Conservation (phyloP, 2,888 invertebrate genomes). For the Actias luna region DNA sequence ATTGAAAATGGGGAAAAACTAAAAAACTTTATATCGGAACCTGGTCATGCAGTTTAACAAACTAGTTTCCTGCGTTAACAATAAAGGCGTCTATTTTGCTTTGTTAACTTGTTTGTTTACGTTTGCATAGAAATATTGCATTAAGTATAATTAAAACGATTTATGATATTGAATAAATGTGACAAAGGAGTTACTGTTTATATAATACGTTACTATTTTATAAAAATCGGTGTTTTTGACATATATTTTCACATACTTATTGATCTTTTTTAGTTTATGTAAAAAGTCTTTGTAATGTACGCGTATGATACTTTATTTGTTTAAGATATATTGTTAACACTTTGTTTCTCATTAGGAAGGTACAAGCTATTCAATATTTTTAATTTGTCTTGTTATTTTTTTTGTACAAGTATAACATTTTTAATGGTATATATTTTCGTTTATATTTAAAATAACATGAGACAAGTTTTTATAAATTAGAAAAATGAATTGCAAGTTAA, state of each 20-base stretch:
- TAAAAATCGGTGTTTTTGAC: background rate
- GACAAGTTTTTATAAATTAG: no score
- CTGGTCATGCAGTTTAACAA: slow-evolving; percentile 20
- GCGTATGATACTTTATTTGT: no score
- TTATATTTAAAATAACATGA: no score
- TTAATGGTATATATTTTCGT: no score
- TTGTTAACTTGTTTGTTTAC: slow-evolving; percentile 39
- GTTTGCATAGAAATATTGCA: slow-evolving; percentile 28
- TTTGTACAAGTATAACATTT: no score
- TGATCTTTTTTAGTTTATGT: background rate
- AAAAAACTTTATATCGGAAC: background rate
- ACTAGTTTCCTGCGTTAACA: background rate
- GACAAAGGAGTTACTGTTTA: background rate
- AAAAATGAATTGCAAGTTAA: no score
- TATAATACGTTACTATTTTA: background rate
- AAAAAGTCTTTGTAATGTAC: no score
- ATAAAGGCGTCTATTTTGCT: slow-evolving; percentile 20
- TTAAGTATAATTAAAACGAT: slow-evolving; percentile 15
- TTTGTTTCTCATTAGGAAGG: no score
- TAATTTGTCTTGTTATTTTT: no score
- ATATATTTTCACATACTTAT: background rate
- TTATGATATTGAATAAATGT: background rate
- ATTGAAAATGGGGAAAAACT: background rate
- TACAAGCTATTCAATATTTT: no score
- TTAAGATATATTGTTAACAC: no score